Percentiles rank a stretch among this genome's conserved stretches.
Conservation (phyloP, 1,140 invertebrate species). For the Drosophila willistoni region DNA sequence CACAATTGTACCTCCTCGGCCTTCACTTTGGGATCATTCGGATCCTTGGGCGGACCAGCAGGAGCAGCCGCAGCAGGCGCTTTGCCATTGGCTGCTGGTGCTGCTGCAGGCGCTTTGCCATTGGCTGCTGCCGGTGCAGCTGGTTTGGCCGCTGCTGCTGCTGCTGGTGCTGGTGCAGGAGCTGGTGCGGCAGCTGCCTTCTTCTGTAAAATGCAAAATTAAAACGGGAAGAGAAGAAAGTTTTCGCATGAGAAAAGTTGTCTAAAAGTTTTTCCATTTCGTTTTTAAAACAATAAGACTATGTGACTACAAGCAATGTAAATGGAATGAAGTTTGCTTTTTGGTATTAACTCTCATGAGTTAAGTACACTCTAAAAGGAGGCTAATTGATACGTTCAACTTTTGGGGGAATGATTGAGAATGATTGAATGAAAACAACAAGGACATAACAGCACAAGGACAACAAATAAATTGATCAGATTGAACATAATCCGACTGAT, state of each 20-base stretch:
- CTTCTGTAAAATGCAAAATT: constrained; percentile 55
- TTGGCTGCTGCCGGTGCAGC: constrained; percentile 55
- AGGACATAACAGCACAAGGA: too few relatives aligned
- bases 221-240: neutral
- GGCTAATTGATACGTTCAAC: too few relatives aligned
- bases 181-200: constrained; percentile 59
- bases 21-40: constrained; percentile 79
- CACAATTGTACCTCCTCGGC: constrained; percentile 81
- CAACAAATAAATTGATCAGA: too few relatives aligned
- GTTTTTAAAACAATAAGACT: too few relatives aligned
- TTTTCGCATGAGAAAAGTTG: neutral
- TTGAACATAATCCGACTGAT: too few relatives aligned
- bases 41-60: constrained; percentile 75
- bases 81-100: constrained; percentile 38
- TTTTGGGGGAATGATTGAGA: too few relatives aligned
- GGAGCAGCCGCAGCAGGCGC: constrained; percentile 66
- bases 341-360: too few relatives aligned
- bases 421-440: too few relatives aligned
- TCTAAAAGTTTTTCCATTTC: neutral
- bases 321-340: too few relatives aligned
- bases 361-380: too few relatives aligned
- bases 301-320: too few relatives aligned
- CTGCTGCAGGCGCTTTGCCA: constrained; percentile 50
- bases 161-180: constrained; percentile 53
- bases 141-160: constrained; percentile 34